Evolutionary conservation across 2,888 invertebrate species (phyloP).

Genomic region (Marronus borbonicus): DNA sequence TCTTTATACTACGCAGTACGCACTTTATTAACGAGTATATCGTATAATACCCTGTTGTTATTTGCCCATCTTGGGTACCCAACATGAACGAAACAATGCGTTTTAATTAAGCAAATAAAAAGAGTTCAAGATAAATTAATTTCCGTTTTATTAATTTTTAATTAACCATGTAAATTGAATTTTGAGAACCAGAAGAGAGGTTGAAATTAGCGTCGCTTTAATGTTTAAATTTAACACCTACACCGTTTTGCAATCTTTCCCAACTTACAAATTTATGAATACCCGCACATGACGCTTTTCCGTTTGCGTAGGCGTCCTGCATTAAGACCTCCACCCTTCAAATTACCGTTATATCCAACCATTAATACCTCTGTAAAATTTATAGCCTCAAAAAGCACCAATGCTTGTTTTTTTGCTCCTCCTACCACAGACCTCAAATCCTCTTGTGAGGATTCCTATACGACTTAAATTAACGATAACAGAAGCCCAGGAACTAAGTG

Average conservation of each 20-base stretch:
- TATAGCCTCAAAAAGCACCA: not conserved
- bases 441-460: too few species aligned
- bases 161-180: not conserved
- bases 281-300: not conserved
- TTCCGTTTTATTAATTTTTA: not conserved
- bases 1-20: not conserved
- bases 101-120: too few species aligned
- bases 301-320: not conserved
- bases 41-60: too few species aligned
- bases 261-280: slow-evolving; percentile 13
- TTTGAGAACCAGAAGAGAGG: not conserved
- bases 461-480: too few species aligned
- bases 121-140: not conserved
- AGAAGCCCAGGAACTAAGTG: not conserved
- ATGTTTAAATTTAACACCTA: not conserved
- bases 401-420: too few species aligned
- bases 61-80: too few species aligned
- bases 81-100: too few species aligned
- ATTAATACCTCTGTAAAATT: not conserved
- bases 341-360: not conserved
- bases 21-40: too few species aligned
- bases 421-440: too few species aligned
- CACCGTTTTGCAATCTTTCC: not conserved
- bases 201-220: not conserved
- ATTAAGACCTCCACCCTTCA: slow-evolving; percentile 1